Evolutionary conservation across 2,113 vertebrate species (phyloP), one percentile per base, ranked within the genome.

Genomic region (Serinus canaria): DNA sequence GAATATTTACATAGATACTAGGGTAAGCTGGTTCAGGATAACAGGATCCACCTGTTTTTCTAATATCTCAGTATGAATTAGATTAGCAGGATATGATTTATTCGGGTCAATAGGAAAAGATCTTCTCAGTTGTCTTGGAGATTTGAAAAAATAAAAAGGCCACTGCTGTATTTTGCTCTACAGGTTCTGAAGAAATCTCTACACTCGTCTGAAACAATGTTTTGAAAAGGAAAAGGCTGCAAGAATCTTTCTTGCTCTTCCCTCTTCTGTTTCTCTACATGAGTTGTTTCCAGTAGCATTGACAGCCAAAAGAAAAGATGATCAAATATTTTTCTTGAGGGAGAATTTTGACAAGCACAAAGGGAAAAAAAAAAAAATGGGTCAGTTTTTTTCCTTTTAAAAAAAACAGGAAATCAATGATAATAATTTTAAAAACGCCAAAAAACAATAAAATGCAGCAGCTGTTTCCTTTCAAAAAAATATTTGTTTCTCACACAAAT

Each of bases 61-160:
- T 75, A 87, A 60, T 33, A 72, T 69, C 66, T 91, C 60, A 39
- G 20, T 52, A 69, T 33, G 47, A 91, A 84, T 84, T 82, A 69
- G 52, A 87, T 92, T 64, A 91, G 78, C 30, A 46, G 53, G 37
- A 64, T 82, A 72, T 76, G 46, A 89, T 91, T 89, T 91, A 79
- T 94, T 85, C 73, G 58, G 37, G 49, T 91, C 83, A 94, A 79
- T 39, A 76, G 58, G n/a, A 91, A 92, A 46, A 92, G 27, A 75
- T 62, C 25, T 77, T 93, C 22, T 74, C 37, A 87, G 46, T 62
- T 82, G 31, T 69, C 37, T n/a, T 22, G 23, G 35, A 60, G 69
- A 75, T 49, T 21, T 78, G 47, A 84, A 78, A 76, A 87, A 87
- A 59, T 46, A 62, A 64, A 77, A 56, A 78, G 62, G 13, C 37